phyloP scores from a whole-genome alignment of 2,888 invertebrate species.

The Calameuta pallipes region DNA sequence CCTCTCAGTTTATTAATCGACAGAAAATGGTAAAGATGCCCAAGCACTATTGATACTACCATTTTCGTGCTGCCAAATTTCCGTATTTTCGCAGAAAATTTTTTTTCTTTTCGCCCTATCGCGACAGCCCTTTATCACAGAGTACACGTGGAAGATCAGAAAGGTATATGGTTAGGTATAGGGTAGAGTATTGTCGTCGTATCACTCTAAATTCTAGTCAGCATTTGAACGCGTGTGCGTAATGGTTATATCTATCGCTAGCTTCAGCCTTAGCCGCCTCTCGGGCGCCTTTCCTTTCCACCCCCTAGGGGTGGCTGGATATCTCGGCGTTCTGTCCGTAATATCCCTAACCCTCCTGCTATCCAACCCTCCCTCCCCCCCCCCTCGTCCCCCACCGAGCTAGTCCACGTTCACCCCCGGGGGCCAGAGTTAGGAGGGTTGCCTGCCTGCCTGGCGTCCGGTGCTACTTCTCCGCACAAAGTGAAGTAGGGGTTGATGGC shows the following conservation, averaged over 20 bases:
- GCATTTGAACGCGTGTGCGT: conserved; percentile 51
- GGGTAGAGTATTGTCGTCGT: neutral
- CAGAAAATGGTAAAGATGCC: neutral
- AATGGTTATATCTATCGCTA: conserved; percentile 58
- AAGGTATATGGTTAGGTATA: neutral
- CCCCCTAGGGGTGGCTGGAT: conserved; percentile 52
- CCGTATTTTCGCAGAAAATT: neutral
- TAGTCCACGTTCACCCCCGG: conserved; percentile 28
- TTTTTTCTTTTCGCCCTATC: neutral
- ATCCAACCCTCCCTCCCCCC: conserved; percentile 35
- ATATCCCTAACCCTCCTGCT: conserved; percentile 57
- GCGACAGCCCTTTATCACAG: neutral
- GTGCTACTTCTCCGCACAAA: conserved; percentile 50
- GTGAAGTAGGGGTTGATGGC: conserved; percentile 52
- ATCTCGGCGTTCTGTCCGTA: conserved; percentile 64
- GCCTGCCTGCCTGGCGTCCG: conserved; percentile 37
- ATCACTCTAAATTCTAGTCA: conserved; percentile 41
- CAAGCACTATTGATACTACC: neutral
- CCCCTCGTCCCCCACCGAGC: conserved; percentile 22
- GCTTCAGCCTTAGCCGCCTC: conserved; percentile 38
- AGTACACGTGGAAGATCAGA: neutral
- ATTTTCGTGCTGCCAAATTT: neutral
- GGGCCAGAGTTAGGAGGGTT: conserved; percentile 57
- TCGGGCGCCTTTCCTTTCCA: conserved; percentile 33
- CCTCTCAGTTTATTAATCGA: neutral